A percentile compares a stretch with the other conserved stretches of the same genome.
phyloP scores from a whole-genome alignment of 2,888 invertebrate species.

The Troglohyphantes excavatus region DNA sequence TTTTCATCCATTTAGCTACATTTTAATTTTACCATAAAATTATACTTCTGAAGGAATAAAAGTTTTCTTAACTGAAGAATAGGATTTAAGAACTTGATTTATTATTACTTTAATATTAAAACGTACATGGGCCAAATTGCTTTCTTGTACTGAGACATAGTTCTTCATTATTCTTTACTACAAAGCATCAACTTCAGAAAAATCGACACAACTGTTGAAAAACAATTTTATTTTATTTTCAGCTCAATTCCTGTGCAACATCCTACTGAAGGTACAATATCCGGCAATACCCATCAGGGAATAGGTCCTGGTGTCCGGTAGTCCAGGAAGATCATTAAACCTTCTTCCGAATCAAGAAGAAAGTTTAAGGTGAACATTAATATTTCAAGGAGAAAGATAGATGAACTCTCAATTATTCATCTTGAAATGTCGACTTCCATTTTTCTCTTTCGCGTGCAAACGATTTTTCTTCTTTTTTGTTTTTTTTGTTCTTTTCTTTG shows the following conservation, averaged over 20 bases:
- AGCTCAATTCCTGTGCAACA: conserved; percentile 1
- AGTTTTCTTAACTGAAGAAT: too few relatives aligned
- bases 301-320: background rate
- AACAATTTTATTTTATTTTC: too few relatives aligned
- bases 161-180: conserved; percentile 2
- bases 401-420: conserved; percentile 47
- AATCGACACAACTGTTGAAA: background rate
- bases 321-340: conserved; percentile 35
- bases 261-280: conserved; percentile 2
- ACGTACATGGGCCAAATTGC: too few relatives aligned
- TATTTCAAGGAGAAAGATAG: conserved; percentile 41
- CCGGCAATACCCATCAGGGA: conserved; percentile 26
- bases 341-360: conserved; percentile 11
- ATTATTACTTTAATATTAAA: too few relatives aligned
- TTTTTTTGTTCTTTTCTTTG: background rate
- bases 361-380: conserved; percentile 53
- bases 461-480: background rate
- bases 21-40: too few relatives aligned
- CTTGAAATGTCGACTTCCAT: conserved; percentile 33
- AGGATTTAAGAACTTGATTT: too few relatives aligned
- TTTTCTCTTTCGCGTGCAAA: conserved; percentile 15
- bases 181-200: background rate
- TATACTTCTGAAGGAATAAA: too few relatives aligned
- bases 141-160: too few relatives aligned
- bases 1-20: too few relatives aligned